phyloP scores from a whole-genome alignment of 92 coral and sea anemone species.

The Phymanthus crucifer region DNA sequence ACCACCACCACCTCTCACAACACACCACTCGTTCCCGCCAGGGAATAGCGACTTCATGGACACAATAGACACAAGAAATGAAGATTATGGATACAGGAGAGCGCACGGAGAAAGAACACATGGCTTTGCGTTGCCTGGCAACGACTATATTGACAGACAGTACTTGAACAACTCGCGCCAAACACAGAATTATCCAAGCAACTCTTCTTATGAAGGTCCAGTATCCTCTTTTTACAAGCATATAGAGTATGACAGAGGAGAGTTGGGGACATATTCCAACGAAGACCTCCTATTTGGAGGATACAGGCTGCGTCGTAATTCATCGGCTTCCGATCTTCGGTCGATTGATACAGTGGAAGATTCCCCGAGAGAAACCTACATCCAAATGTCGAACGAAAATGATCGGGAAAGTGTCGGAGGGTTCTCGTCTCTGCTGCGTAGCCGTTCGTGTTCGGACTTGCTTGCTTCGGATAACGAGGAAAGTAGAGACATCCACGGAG shows the following conservation, averaged over 20 bases:
- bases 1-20: constrained; percentile 2
- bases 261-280: not conserved
- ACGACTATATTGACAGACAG: not conserved
- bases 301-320: not conserved
- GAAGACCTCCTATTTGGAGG: not conserved
- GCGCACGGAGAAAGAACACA: not conserved
- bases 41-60: not conserved
- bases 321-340: constrained; percentile 3
- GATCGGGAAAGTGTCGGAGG: constrained; percentile 15
- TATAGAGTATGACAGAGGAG: not conserved
- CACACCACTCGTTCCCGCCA: constrained; percentile 17
- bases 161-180: not conserved
- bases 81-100: not conserved
- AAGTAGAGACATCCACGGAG: constrained; percentile 20
- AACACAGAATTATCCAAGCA: not conserved
- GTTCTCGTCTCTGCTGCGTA: constrained; percentile 41
- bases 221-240: not conserved
- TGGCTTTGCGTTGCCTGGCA: not conserved
- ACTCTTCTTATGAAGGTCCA: not conserved
- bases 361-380: not conserved
- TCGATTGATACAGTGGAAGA: not conserved
- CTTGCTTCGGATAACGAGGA: constrained; percentile 17
- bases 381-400: not conserved
- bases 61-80: not conserved
- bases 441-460: constrained; percentile 57